These are phyloP conservation scores for Phrynosoma blainvillii DNA, from an alignment of 2,113 vertebrate species.

Conservation along the genomic window DNA sequence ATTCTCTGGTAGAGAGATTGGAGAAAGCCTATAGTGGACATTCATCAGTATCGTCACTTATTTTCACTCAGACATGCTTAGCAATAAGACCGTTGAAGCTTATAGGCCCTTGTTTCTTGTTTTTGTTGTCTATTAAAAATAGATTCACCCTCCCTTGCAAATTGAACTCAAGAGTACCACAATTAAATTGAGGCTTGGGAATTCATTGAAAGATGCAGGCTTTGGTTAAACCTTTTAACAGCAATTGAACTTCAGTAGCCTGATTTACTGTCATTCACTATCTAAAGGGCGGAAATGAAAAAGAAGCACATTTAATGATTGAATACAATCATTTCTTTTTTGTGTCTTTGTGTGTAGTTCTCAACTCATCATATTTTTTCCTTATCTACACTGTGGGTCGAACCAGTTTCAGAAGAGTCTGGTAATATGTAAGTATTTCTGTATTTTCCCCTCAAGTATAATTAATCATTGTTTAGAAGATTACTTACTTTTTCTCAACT, in stretches of 20 bases:
- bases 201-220: not conserved
- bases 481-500: not conserved
- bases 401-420: slow-evolving; percentile 91
- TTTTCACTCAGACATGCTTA: not conserved
- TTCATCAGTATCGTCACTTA: not conserved
- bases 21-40: no score
- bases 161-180: not conserved
- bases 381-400: slow-evolving; percentile 93
- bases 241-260: not conserved
- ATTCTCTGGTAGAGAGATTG: not conserved
- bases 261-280: not conserved
- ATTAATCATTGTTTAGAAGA: not conserved
- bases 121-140: not conserved
- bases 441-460: not conserved
- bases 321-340: not conserved
- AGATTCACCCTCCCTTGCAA: not conserved
- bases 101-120: not conserved
- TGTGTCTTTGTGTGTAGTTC: slow-evolving; percentile 80
- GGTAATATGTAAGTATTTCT: slow-evolving; percentile 84
- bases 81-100: not conserved
- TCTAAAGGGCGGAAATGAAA: not conserved
- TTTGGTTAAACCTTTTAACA: not conserved
- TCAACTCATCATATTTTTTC: slow-evolving; percentile 97
- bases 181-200: no score
- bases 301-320: not conserved